Percentiles rank a stretch among this genome's conserved stretches.
phyloP scores from a whole-genome alignment of 2,888 invertebrate genomes.

The Eupithecia vulgata region DNA sequence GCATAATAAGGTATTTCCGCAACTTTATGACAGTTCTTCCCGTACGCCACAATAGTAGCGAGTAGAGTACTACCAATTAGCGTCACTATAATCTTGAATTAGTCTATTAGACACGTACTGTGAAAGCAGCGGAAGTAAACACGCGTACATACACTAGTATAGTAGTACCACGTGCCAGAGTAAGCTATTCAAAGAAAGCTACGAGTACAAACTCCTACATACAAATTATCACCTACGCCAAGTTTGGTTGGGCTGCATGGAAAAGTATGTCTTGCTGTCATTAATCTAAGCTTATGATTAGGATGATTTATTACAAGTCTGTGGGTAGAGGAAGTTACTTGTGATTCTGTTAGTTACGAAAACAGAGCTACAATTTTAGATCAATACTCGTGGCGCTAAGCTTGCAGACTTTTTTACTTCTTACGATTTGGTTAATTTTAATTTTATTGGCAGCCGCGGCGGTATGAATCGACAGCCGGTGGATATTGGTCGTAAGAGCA shows the following conservation, averaged over 20 bases:
- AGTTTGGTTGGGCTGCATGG: constrained; percentile 27
- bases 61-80: constrained; percentile 28
- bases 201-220: constrained; percentile 39
- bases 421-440: background rate
- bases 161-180: constrained; percentile 43
- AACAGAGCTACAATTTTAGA: background rate
- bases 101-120: constrained; percentile 49
- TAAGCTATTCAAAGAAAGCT: constrained; percentile 41
- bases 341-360: background rate
- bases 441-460: background rate
- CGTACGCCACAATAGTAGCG: constrained; percentile 19
- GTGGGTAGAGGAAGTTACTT: background rate
- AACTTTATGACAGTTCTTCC: constrained; percentile 41
- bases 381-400: background rate
- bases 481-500: background rate
- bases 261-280: constrained; percentile 21
- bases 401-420: background rate
- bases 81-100: constrained; percentile 38
- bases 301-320: constrained; percentile 2
- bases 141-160: constrained; percentile 50
- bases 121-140: constrained; percentile 63
- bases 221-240: constrained; percentile 42
- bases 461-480: background rate
- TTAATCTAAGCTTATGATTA: constrained; percentile 11
- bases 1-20: constrained; percentile 45